Evolutionary conservation across 2,113 vertebrate genomes (phyloP), one percentile per base, ranked within the genome.

Genomic region (Cyprichromis sp.): DNA sequence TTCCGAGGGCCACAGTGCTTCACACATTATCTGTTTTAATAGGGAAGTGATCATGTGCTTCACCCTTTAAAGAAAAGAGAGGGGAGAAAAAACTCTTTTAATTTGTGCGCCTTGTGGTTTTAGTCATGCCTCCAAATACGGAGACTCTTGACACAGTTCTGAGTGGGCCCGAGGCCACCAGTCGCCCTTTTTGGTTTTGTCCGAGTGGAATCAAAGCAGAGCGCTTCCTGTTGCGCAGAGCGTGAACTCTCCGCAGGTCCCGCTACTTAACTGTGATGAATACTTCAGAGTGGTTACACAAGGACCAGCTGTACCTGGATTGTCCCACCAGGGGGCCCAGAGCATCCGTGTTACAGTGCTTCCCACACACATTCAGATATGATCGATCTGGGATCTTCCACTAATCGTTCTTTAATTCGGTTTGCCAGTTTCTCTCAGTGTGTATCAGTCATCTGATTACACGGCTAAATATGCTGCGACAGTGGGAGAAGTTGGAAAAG

Each of bases 261-360:
- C 50, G n/a, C 29, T 12, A 3, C 47, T 82, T 3, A 80, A 50
- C 26, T 29, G 9, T 50, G 9, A 47, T 19, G 42, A 31, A 29
- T 76, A 31, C 71, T 29, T 50, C 13, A 12, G 38, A 26, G 5
- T 19, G 36, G 17, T 26, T 34, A 29, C 76, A 80, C 24, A 19
- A 76, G 16, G 31, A 54, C 17, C 59, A 26, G 88, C 40, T 34
- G 4, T 76, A 53, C 8, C 81, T 21, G 38, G 24, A 31, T 14
- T 54, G 82, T 31, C 21, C 89, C 89, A 89, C 89, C 59, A 92
- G 91, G 26, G 89, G 89, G 85, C 80, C 80, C 38, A 87, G 53
- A 88, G 42, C 19, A 52, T 54, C 82, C 82, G 4, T 29, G 34
- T 24, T 5, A 7, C 57, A 81, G 2, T 26, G 24, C 71, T 19